A percentile compares a stretch with the other conserved stretches of the same genome.
Conservation (phyloP, 37 sponge, comb jelly and placozoan species). For the Geodia barretti region DNA sequence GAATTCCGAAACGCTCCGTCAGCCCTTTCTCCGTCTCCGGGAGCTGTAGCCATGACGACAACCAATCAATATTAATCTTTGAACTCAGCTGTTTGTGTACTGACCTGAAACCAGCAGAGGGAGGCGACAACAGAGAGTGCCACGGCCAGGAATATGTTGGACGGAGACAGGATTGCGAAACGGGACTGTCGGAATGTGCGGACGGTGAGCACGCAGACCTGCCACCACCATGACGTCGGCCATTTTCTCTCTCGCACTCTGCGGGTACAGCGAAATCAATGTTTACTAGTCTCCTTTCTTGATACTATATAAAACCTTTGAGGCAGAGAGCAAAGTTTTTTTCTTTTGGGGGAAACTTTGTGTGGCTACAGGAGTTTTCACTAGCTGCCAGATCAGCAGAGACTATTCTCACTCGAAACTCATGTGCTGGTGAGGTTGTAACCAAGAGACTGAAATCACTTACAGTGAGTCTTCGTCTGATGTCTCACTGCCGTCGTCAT, state of each 20-base stretch:
- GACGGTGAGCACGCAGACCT: slow-evolving; percentile 54
- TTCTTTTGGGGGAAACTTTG: too few relatives aligned
- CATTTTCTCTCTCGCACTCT: slow-evolving; percentile 35
- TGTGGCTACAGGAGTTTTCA: too few relatives aligned
- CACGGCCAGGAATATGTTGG: slow-evolving; percentile 25
- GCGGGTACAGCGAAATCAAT: neutral
- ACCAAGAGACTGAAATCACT: too few relatives aligned
- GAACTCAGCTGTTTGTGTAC: neutral
- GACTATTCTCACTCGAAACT: too few relatives aligned
- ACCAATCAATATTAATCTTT: neutral
- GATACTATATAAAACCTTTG: too few relatives aligned
- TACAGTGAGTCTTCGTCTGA: neutral
- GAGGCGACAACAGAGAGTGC: slow-evolving; percentile 23
- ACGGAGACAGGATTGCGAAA: slow-evolving; percentile 30
- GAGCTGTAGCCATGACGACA: neutral
- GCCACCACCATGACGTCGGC: slow-evolving; percentile 64
- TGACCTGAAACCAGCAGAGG: slow-evolving; percentile 77
- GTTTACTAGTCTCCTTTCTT: too few relatives aligned
- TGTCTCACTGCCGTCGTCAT: neutral
- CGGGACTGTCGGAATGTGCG: slow-evolving; percentile 57
- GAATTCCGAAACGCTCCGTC: neutral
- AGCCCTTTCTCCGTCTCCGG: neutral
- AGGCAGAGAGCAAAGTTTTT: too few relatives aligned
- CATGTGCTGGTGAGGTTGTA: too few relatives aligned
- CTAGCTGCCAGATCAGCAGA: too few relatives aligned